A percentile compares a stretch with the other conserved stretches of the same genome.
These are phyloP conservation scores for Silvanus unidentatus DNA, from an alignment of 2,888 invertebrate genomes.

Conservation along the genomic window DNA sequence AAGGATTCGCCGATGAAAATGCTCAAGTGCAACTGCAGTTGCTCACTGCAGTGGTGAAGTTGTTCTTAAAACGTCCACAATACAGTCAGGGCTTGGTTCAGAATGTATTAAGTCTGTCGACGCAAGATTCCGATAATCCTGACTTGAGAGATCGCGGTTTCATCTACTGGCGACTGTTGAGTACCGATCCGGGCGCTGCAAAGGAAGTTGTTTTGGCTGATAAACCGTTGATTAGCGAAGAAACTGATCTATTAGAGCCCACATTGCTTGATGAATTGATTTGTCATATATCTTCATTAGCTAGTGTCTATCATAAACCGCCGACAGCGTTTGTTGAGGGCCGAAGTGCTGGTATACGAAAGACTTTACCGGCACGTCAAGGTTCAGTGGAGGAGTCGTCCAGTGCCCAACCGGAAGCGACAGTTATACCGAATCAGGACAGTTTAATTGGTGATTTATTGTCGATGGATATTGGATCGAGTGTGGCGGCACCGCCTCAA, in stretches of 20 bases:
- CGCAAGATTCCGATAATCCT: constrained; percentile 95
- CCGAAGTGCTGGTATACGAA: constrained; percentile 59
- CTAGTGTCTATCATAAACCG: constrained; percentile 97
- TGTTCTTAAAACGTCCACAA: constrained; percentile 95
- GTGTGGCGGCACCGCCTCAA: constrained; percentile 53
- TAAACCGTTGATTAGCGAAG: constrained; percentile 97
- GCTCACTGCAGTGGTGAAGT: constrained; percentile 95
- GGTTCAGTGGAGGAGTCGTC: constrained; percentile 43
- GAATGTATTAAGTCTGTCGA: constrained; percentile 84
- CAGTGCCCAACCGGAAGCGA: constrained; percentile 43
- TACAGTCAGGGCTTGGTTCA: constrained; percentile 98
- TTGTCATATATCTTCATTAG: constrained; percentile 96
- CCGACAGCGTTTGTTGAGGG: constrained; percentile 98
- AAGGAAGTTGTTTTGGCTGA: constrained; percentile 98
- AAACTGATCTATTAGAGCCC: constrained; percentile 96
- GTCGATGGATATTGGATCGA: constrained; percentile 87
- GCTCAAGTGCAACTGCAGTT: constrained; percentile 75
- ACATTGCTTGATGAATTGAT: constrained; percentile 96
- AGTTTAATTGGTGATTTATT: constrained; percentile 94
- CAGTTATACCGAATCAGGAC: constrained; percentile 78
- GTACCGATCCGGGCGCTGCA: constrained; percentile 98
- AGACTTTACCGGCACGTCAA: constrained; percentile 68
- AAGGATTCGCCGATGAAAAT: constrained; percentile 55
- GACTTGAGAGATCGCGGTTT: constrained; percentile 97
- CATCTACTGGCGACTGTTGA: constrained; percentile 95